Conservation (phyloP, 2,888 invertebrate species). For the Buathra laborator region DNA sequence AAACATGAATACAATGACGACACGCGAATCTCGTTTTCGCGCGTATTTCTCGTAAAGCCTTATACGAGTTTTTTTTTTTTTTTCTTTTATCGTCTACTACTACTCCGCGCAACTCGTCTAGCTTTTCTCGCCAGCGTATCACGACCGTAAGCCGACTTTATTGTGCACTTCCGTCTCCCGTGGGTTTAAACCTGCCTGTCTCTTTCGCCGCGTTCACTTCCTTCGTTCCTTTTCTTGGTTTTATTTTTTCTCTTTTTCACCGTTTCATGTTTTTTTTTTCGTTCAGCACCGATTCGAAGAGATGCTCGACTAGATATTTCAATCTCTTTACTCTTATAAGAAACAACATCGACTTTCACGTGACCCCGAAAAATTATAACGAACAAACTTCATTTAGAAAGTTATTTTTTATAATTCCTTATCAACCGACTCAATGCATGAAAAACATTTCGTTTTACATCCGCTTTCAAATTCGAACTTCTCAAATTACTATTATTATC, state of each 20-base stretch:
- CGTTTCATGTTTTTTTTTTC: not conserved
- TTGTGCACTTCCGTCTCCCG: conserved; percentile 45
- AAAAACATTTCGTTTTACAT: too few relatives aligned
- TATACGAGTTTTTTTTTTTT: conserved; percentile 6
- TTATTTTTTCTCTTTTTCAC: conserved; percentile 9
- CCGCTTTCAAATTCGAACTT: too few relatives aligned
- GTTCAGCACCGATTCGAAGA: not conserved
- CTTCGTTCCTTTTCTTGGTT: not conserved
- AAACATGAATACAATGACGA: conserved; percentile 2
- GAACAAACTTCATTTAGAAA: not conserved
- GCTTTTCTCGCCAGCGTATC: conserved; percentile 27
- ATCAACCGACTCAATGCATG: not conserved
- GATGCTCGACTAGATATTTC: not conserved
- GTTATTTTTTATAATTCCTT: not conserved
- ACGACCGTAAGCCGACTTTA: conserved; percentile 43
- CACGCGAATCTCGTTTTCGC: conserved; percentile 8
- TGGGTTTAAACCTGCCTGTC: conserved; percentile 1
- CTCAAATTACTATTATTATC: too few relatives aligned
- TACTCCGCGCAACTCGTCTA: conserved; percentile 12
- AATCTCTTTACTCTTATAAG: not conserved
- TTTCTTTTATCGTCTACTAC: not conserved
- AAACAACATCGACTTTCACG: not conserved
- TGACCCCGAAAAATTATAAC: not conserved
- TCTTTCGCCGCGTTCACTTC: not conserved
- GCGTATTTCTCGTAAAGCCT: conserved; percentile 21